phyloP scores from a whole-genome alignment of 1,140 invertebrate genomes.

The Saccostrea cuccullata region DNA sequence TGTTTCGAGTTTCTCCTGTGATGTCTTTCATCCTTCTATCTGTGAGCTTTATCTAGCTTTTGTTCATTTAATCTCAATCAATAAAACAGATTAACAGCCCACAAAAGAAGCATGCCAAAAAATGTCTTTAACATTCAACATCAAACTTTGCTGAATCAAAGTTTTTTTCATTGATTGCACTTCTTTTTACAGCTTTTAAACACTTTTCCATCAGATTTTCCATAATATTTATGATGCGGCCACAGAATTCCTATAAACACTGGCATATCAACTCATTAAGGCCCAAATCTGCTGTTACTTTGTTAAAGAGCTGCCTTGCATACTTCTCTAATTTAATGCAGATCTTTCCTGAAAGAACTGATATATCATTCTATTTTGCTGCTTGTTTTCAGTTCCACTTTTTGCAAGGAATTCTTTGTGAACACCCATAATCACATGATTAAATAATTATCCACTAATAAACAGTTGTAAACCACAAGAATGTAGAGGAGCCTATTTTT shows the following conservation, averaged over 20 bases:
- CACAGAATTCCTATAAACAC: neutral
- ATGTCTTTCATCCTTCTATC: neutral
- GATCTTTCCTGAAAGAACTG: neutral
- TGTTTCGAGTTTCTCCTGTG: neutral
- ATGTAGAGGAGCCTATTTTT: neutral
- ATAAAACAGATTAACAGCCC: neutral
- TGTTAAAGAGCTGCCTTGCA: neutral
- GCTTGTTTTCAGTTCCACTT: neutral
- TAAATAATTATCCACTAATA: neutral
- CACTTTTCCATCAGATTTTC: neutral
- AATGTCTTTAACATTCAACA: neutral
- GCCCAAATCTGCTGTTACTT: neutral
- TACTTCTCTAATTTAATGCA: neutral
- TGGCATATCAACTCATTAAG: neutral
- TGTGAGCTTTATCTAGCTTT: neutral
- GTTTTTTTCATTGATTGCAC: neutral
- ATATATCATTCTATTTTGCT: neutral
- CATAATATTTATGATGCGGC: neutral
- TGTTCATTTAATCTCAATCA: constrained; percentile 11
- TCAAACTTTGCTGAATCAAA: neutral
- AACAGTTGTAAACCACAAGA: neutral
- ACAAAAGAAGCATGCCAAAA: neutral
- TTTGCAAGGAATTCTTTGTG: neutral
- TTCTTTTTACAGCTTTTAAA: neutral
- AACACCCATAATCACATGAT: neutral